Percentiles rank a stretch among this genome's conserved stretches.
Evolutionary conservation across 2,888 invertebrate genomes (phyloP).

Genomic region (Chrysolina haemoptera): DNA sequence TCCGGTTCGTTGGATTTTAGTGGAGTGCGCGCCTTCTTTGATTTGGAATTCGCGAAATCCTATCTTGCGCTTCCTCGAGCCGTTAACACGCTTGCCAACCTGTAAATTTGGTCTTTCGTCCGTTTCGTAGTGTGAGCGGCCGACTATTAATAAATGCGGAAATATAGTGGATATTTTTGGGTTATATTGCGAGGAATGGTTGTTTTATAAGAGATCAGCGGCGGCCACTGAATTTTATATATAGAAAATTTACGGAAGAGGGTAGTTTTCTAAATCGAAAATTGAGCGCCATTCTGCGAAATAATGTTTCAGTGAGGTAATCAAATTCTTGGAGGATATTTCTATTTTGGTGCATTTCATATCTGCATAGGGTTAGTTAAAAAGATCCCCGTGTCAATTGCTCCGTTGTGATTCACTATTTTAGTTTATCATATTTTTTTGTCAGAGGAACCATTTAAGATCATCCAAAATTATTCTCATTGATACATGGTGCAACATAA

Average conservation of each 20-base stretch:
- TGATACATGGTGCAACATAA: no score
- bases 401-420: no score
- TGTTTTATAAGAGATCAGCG: neutral
- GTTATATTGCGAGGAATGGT: constrained; percentile 13
- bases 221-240: neutral
- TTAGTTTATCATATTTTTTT: no score
- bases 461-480: no score
- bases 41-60: constrained; percentile 10
- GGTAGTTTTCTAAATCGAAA: no score
- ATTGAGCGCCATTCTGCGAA: no score
- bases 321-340: no score
- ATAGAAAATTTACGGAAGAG: neutral
- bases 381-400: no score
- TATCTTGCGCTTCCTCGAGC: neutral
- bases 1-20: neutral
- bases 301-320: no score
- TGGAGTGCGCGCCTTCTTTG: neutral
- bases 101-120: constrained; percentile 6
- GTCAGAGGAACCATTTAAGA: no score
- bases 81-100: constrained; percentile 3
- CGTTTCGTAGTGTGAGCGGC: constrained; percentile 5
- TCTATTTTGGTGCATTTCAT: no score
- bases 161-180: constrained; percentile 18
- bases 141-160: constrained; percentile 21
- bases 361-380: no score